phyloP scores from a whole-genome alignment of 2,888 invertebrate species.

The Disparrhopalites patrizii region DNA sequence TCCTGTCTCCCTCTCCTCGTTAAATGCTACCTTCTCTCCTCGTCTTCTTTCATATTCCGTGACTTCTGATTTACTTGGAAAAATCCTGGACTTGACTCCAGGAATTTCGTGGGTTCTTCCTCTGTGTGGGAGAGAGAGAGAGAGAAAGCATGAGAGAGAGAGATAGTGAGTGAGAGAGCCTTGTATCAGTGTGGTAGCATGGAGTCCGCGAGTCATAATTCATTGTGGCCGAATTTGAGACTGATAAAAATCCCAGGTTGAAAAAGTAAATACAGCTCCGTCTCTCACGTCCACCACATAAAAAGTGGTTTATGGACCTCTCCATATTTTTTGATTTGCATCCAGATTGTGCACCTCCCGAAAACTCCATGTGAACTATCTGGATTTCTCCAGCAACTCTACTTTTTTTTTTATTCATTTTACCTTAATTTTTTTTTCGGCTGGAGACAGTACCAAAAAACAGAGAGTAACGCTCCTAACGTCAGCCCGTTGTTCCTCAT shows the following conservation, averaged over 20 bases:
- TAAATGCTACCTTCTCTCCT: not conserved
- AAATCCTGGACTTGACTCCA: constrained; percentile 32
- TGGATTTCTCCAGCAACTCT: not conserved
- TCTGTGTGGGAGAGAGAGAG: not conserved
- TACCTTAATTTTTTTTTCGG: too few relatives aligned
- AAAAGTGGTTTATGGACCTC: constrained; percentile 31
- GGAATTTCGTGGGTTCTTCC: constrained; percentile 24
- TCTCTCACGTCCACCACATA: constrained; percentile 20
- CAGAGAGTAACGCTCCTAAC: too few relatives aligned
- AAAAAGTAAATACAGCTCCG: constrained; percentile 31
- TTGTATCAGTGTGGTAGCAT: too few relatives aligned
- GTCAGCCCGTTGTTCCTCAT: too few relatives aligned
- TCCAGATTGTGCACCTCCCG: constrained; percentile 1
- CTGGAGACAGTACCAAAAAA: too few relatives aligned
- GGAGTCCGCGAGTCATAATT: constrained; percentile 26
- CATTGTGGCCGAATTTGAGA: constrained; percentile 26
- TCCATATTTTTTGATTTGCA: constrained; percentile 6
- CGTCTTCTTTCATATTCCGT: constrained; percentile 25
- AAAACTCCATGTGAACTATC: not conserved
- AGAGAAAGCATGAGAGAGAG: too few relatives aligned
- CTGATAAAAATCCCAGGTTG: constrained; percentile 35
- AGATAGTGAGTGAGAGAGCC: too few relatives aligned
- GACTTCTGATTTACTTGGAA: constrained; percentile 37
- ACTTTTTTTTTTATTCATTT: not conserved
- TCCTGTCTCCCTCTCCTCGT: not conserved